Conservation (phyloP, 2,888 invertebrate species). For the Synanthedon myopaeformis region DNA sequence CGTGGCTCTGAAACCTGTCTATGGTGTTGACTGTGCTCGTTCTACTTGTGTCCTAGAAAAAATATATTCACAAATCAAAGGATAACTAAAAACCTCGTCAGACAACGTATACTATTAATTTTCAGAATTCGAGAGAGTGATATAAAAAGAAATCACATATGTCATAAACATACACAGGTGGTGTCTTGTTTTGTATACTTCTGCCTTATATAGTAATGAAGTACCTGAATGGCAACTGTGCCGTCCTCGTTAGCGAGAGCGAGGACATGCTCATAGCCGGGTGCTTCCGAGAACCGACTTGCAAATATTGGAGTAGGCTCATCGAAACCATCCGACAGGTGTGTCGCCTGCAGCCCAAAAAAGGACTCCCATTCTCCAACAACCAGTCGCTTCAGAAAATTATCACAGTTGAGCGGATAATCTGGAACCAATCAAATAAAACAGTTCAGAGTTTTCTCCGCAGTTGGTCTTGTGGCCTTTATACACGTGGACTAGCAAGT, state of each 20-base stretch:
- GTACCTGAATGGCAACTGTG: slow-evolving; percentile 73
- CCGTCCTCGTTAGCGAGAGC: slow-evolving; percentile 92
- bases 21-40: slow-evolving; percentile 43
- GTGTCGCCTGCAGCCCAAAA: slow-evolving; percentile 69
- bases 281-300: slow-evolving; percentile 79
- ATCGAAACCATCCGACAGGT: slow-evolving; percentile 60
- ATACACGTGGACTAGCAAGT: too few species aligned
- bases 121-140: too few species aligned
- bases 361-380: slow-evolving; percentile 75
- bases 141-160: too few species aligned
- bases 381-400: slow-evolving; percentile 72
- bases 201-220: too few species aligned
- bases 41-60: slow-evolving; percentile 59
- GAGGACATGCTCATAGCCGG: slow-evolving; percentile 76
- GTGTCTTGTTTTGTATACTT: background rate
- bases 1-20: slow-evolving; percentile 74
- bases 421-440: slow-evolving; percentile 42
- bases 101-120: too few species aligned
- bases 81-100: too few species aligned
- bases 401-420: slow-evolving; percentile 72
- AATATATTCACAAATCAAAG: background rate
- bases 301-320: slow-evolving; percentile 83
- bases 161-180: background rate
- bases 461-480: too few species aligned
- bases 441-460: too few species aligned